Percentiles rank a stretch among this genome's conserved stretches.
These are phyloP conservation scores for Rhagologus leucostigma DNA, from an alignment of 2,113 vertebrate species.

Conservation along the genomic window DNA sequence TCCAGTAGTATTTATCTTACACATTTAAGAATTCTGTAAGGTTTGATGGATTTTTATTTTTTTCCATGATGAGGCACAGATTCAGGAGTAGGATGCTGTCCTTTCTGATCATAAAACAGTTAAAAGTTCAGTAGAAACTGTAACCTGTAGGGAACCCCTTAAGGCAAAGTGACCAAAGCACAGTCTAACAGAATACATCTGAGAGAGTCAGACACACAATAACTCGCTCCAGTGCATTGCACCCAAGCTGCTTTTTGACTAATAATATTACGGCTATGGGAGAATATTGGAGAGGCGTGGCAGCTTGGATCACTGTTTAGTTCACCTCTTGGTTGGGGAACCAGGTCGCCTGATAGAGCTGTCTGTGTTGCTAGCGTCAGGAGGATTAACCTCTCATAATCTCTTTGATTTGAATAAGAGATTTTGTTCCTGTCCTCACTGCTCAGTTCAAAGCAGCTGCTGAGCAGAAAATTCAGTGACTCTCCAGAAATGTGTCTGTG, in stretches of 20 bases:
- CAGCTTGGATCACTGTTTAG: neutral
- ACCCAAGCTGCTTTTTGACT: neutral
- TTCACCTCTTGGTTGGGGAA: conserved; percentile 37
- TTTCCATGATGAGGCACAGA: neutral
- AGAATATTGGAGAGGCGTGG: neutral
- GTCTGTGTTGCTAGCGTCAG: conserved; percentile 42
- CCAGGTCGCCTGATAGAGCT: conserved; percentile 51
- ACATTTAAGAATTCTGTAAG: neutral
- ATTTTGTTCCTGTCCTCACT: conserved; percentile 60
- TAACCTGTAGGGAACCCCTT: neutral
- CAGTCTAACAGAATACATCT: neutral
- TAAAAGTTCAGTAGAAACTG: neutral
- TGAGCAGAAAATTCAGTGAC: neutral
- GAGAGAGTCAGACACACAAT: neutral
- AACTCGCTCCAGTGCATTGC: fast-evolving
- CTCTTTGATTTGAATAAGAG: conserved; percentile 61
- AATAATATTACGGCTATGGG: neutral
- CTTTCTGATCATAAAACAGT: neutral
- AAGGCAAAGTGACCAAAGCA: neutral
- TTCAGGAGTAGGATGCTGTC: neutral
- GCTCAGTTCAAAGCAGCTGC: conserved; percentile 58
- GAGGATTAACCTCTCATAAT: conserved; percentile 72
- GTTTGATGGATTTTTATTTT: neutral
- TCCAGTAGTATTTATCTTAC: neutral
- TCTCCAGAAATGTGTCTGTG: neutral